Evolutionary conservation across 2,888 invertebrate genomes (phyloP).

Genomic region (Dione juno): DNA sequence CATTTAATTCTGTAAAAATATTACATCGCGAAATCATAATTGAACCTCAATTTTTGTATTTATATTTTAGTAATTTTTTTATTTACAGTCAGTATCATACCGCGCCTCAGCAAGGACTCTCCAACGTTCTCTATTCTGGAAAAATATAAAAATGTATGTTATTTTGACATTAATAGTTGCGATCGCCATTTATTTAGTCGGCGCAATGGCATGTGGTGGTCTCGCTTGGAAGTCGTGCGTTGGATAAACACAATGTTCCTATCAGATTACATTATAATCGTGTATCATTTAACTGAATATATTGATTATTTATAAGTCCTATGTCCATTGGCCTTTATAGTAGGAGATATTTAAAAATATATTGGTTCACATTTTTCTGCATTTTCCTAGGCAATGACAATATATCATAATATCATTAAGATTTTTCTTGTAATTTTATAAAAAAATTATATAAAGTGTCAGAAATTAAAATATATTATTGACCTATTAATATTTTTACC

Average conservation of each 20-base stretch:
- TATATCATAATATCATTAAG: not conserved
- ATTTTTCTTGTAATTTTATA: not conserved
- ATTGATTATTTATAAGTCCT: conserved; percentile 27
- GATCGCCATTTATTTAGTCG: conserved; percentile 91
- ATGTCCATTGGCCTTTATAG: not conserved
- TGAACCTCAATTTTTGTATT: not conserved
- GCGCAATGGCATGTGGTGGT: conserved; percentile 94
- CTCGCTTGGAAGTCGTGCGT: conserved; percentile 90
- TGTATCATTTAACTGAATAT: conserved; percentile 9
- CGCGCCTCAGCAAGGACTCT: conserved; percentile 93
- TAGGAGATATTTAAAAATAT: not conserved
- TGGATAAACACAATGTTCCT: conserved; percentile 58
- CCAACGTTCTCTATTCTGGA: conserved; percentile 95
- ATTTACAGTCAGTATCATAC: conserved; percentile 91
- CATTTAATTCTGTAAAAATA: too few relatives aligned
- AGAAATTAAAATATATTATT: not conserved
- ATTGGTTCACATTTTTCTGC: not conserved
- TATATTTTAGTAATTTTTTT: conserved; percentile 7
- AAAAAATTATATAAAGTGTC: not conserved
- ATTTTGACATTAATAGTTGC: conserved; percentile 86
- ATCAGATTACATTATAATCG: conserved; percentile 30
- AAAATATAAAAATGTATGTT: conserved; percentile 94
- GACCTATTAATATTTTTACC: not conserved
- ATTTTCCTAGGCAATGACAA: not conserved
- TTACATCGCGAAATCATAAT: too few relatives aligned